Percentiles rank a stretch among this genome's conserved stretches.
Conservation (phyloP, 2,113 vertebrate species). For the Cariama cristata region DNA sequence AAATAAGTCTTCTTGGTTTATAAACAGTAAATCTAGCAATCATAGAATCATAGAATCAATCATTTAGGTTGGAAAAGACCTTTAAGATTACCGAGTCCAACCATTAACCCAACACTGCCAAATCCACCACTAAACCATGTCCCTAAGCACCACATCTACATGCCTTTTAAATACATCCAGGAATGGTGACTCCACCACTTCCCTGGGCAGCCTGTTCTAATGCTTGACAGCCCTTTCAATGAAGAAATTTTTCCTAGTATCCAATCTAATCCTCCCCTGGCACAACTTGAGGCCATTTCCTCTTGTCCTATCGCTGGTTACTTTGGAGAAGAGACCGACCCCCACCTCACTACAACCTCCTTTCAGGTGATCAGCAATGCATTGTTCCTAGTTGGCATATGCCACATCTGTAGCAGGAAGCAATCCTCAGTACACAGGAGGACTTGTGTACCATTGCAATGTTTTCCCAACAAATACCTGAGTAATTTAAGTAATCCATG, state of each 20-base stretch:
- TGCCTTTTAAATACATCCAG: too few relatives aligned
- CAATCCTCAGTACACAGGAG: neutral
- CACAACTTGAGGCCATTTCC: neutral
- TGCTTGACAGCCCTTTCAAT: too few relatives aligned
- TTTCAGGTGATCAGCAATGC: neutral
- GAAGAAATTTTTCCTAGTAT: too few relatives aligned
- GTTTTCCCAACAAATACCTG: neutral
- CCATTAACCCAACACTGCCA: neutral
- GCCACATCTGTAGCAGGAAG: neutral
- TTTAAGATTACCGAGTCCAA: neutral
- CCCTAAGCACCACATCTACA: too few relatives aligned
- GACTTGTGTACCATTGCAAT: too few relatives aligned
- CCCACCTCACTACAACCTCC: neutral
- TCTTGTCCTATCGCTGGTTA: neutral
- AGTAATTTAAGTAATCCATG: neutral
- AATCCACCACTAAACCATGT: too few relatives aligned
- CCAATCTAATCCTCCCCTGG: too few relatives aligned
- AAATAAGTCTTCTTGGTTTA: neutral
- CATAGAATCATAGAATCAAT: neutral
- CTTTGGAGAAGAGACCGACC: neutral
- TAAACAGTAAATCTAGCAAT: neutral
- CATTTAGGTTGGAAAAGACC: neutral
- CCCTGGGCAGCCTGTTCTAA: too few relatives aligned
- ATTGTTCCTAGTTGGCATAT: rapidly evolving
- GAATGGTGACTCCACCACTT: too few relatives aligned